These are phyloP conservation scores for Synanthedon formicaeformis DNA, from an alignment of 2,888 invertebrate species.

Conservation along the genomic window DNA sequence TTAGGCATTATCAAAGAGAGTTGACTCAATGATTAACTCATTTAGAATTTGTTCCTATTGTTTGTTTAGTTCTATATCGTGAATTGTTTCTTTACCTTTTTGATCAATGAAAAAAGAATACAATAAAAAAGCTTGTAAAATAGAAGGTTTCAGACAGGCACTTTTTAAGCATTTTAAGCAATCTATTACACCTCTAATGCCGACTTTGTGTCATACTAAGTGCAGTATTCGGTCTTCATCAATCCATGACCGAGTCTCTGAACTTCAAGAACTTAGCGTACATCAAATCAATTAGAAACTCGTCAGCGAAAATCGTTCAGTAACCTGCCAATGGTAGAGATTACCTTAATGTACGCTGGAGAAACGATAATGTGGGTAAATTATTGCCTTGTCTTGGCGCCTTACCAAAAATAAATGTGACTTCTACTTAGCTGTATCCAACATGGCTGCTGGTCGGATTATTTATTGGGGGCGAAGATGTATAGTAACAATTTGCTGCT, in stretches of 20 bases:
- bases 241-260: too few relatives aligned
- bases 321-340: neutral
- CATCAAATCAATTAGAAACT: neutral
- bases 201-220: neutral
- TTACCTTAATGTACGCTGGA: neutral
- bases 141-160: neutral
- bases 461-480: neutral
- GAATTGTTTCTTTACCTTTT: too few relatives aligned
- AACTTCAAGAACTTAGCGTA: neutral
- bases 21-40: too few relatives aligned
- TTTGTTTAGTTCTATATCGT: too few relatives aligned
- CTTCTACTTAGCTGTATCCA: neutral
- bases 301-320: neutral
- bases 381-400: constrained; percentile 1
- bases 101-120: too few relatives aligned
- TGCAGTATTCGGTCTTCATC: neutral
- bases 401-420: constrained; percentile 1
- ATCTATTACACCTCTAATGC: too few relatives aligned
- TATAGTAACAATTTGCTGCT: neutral
- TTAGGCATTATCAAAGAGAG: too few relatives aligned
- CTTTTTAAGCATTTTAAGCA: neutral
- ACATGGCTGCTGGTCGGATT: neutral
- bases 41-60: too few relatives aligned
- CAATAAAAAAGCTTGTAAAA: too few relatives aligned
- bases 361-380: constrained; percentile 1